Base-by-base conservation (phyloP, 2,113 vertebrate species). In the Bos javanicus region DNA sequence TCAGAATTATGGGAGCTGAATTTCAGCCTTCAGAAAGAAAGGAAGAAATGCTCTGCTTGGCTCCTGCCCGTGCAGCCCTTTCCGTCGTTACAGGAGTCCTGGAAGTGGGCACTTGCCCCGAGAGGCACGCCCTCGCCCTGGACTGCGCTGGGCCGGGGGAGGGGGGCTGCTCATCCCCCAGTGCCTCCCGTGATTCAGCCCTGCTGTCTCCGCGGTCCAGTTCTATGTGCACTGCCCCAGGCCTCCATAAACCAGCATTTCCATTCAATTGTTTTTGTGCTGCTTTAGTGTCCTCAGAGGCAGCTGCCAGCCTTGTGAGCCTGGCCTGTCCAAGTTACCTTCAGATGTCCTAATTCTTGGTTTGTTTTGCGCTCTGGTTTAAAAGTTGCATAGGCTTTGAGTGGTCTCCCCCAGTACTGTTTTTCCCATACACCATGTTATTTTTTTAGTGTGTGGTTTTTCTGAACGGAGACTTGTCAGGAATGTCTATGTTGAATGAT, bases 371-470 rank as follows among this genome's bases (percentile, higher is more conserved):
- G 5, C 17, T 81, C 82, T 54, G 15, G 12, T 33, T 91, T 15
- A 8, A 56, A 28, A 56, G 90, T 25, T 30, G 30, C 26, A 19
- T 9, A 36, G 54, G 56, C 43, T 95, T 54, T 46, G 21, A 36
- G 52, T 13, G 19, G 56, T 48, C 56, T 85, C 11, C 26, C 50
- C 52, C 28, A 67, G 15, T n/a, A 80, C 19, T 19, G 2, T 26
- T 56, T 83, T 81, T 28, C 36, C 39, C 59, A 56, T 6, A 62
- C 60, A 33, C 56, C 6, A 1, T 59, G 46, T 93, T 54, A 84
- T 81, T 84, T 74, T 88, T 93, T 85, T 82, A 88, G 28, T 81
- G 83, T 81, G 87, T 13, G 52, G 39, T 48, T 90, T 94, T 84
- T 57, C 67, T 67, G 56, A 92, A 62, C n/a, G 30, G 28, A 95